Evolutionary conservation across 1,140 invertebrate species (phyloP), one percentile per base, ranked within the genome.

Genomic region (Zaprionus kolodkinae): DNA sequence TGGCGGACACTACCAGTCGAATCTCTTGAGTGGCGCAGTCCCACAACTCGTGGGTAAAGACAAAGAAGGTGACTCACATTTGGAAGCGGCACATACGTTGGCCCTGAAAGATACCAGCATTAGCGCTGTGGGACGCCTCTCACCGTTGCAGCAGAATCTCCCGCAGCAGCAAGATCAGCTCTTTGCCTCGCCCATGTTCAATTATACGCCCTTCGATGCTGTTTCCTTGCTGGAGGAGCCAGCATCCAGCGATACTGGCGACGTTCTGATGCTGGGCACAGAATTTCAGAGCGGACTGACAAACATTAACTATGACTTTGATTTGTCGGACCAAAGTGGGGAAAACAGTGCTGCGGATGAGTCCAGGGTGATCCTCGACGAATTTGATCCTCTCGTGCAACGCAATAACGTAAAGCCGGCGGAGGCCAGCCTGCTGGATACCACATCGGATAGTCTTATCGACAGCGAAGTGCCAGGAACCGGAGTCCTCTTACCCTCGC

Each of bases 261-360:
- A 96, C 76, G 94, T 95, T 33, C 93, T 93, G 63, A 93, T 92
- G 87, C 6, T 88, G 84, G 87, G 77, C n/a, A 54, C 87, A 0
- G 84, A 94, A 30, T 83, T 94, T 40, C 92, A 93, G 1, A 93
- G 94, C 1, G 95, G 94, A 1, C 81, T 96, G 12, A 95, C 94
- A n/a, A 95, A 95, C 80, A 94, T 96, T 21, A 96, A 95, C 91
- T 96, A 96, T 79, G 96, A 96, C 72, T 96, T 96, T 52, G 95
- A 96, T 84, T 92, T 95, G 55, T 96, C 95, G 3, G 95, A 96
- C 91, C 93, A 95, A 36, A 96, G 95, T 75, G 94, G 93, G 0
- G 95, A 96, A 5, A 96, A 95, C 79, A 96, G 95, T 72, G 92
- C 94, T 15, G 94, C 94, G 3, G 95, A 96, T 43, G 95, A 95